These are phyloP conservation scores for Pilophorus perplexus DNA, from an alignment of 2,888 invertebrate species.

Conservation along the genomic window DNA sequence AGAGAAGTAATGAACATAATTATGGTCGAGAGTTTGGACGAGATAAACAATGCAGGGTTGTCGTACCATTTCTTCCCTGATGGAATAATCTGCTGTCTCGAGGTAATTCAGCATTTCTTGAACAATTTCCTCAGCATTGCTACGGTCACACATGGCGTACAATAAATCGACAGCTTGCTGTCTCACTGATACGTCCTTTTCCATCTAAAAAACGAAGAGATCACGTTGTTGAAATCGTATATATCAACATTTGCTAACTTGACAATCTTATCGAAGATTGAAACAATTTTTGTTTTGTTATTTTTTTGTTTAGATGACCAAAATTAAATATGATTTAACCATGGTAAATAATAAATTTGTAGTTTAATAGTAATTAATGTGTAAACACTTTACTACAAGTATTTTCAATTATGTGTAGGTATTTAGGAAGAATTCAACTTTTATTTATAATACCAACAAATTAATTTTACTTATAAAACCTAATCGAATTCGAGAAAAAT, in stretches of 20 bases:
- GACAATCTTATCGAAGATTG: background rate
- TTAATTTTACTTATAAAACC: too few relatives aligned
- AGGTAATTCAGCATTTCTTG: slow-evolving; percentile 99
- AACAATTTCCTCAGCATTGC: slow-evolving; percentile 98
- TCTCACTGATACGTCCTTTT: slow-evolving; percentile 95
- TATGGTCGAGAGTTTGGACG: too few relatives aligned
- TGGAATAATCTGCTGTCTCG: slow-evolving; percentile 99
- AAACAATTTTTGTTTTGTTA: too few relatives aligned
- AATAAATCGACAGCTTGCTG: slow-evolving; percentile 97
- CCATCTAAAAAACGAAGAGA: slow-evolving; percentile 75
- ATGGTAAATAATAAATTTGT: too few relatives aligned
- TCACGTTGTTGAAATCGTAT: too few relatives aligned
- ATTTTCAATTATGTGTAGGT: background rate
- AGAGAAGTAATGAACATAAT: too few relatives aligned
- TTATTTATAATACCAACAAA: too few relatives aligned
- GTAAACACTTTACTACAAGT: too few relatives aligned
- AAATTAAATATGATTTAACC: too few relatives aligned
- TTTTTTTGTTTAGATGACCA: too few relatives aligned
- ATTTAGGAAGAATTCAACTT: background rate
- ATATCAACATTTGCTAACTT: background rate
- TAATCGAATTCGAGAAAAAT: too few relatives aligned
- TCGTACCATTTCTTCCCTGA: slow-evolving; percentile 96
- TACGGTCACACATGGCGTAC: slow-evolving; percentile 99
- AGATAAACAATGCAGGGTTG: slow-evolving; percentile 17
- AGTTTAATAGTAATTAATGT: too few relatives aligned